Evolutionary conservation across 2,113 vertebrate genomes (phyloP).

Genomic region (Baryphthengus martii): DNA sequence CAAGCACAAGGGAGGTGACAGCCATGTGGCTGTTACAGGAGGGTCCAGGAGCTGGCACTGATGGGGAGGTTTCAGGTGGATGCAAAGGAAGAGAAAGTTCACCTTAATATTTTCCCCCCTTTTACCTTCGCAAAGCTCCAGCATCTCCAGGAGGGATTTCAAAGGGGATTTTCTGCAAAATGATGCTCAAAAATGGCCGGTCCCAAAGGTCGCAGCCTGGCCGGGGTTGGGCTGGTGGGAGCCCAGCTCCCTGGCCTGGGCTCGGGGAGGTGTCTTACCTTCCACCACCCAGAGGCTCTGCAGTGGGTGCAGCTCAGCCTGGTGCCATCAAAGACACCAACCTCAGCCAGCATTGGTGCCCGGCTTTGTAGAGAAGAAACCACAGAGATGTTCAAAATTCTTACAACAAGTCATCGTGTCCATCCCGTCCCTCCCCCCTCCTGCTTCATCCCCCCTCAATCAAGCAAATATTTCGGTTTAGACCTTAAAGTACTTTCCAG

Average conservation of each 20-base stretch:
- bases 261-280: fast-evolving
- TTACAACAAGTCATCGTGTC: no score
- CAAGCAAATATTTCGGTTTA: not conserved
- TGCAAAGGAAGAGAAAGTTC: fast-evolving
- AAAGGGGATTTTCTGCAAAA: not conserved
- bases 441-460: fast-evolving
- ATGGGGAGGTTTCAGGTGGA: fast-evolving
- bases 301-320: not conserved
- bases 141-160: fast-evolving
- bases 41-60: no score
- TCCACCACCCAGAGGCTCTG: not conserved
- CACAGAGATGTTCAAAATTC: not conserved
- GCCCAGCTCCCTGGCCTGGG: not conserved
- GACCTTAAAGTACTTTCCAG: not conserved
- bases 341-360: fast-evolving
- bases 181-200: fast-evolving
- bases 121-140: not conserved
- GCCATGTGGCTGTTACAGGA: fast-evolving
- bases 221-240: fast-evolving
- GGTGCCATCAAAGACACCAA: fast-evolving
- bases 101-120: fast-evolving
- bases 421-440: not conserved
- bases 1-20: not conserved
- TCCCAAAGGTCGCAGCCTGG: fast-evolving
- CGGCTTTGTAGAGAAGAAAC: not conserved